Percentiles rank a stretch among this genome's conserved stretches.
phyloP scores from a whole-genome alignment of 2,888 invertebrate species.

The Pherbina coryleti region DNA sequence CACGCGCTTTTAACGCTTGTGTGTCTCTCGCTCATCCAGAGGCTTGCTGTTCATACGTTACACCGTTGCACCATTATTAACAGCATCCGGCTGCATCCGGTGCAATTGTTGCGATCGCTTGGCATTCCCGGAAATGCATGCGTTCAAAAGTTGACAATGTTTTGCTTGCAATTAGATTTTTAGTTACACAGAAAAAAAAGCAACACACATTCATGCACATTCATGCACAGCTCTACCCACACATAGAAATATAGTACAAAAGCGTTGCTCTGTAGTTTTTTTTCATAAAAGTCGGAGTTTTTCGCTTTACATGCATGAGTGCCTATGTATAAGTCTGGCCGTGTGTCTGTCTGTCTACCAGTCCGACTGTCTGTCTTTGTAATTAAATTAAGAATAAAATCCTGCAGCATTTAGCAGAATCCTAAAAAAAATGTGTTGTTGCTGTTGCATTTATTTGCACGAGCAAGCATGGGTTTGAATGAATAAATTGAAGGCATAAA shows the following conservation, averaged over 20 bases:
- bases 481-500: background rate
- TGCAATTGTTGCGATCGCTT: background rate
- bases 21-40: background rate
- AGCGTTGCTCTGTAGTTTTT: background rate
- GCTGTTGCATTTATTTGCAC: background rate
- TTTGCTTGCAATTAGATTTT: background rate
- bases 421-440: background rate
- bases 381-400: conserved; percentile 15
- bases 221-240: background rate
- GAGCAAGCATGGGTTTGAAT: background rate
- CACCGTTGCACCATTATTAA: background rate
- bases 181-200: background rate
- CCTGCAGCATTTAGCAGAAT: background rate
- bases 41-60: background rate
- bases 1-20: background rate
- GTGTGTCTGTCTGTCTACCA: background rate
- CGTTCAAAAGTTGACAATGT: background rate
- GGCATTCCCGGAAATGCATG: background rate
- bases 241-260: background rate
- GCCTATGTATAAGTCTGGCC: background rate
- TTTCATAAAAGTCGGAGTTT: background rate
- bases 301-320: background rate
- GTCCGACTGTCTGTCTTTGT: background rate
- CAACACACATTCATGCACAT: background rate
- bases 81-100: background rate